Evolutionary conservation across 2,888 invertebrate genomes (phyloP).

Genomic region (Caenorhabditis macrosperma): DNA sequence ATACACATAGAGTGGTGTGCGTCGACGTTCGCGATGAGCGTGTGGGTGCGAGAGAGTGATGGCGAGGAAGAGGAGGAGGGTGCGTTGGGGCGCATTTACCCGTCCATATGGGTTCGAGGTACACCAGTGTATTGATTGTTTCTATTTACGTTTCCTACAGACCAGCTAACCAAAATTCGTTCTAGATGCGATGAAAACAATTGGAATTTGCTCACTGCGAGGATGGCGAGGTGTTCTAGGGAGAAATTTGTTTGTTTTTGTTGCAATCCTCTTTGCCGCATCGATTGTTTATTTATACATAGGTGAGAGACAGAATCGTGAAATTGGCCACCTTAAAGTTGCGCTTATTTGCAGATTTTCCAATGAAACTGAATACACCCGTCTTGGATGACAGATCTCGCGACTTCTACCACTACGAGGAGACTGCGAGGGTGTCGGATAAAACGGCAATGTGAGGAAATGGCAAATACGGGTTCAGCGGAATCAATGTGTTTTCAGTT

Average conservation of each 20-base stretch:
- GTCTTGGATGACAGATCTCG: not conserved
- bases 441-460: not conserved
- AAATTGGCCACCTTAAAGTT: conserved; percentile 15
- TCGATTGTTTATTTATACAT: conserved; percentile 64
- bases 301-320: conserved; percentile 52
- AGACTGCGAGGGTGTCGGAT: not conserved
- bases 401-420: conserved; percentile 26
- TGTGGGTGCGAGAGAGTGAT: not conserved
- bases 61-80: not conserved
- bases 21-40: conserved; percentile 43
- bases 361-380: conserved; percentile 19
- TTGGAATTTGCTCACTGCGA: conserved; percentile 50
- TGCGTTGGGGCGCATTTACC: conserved; percentile 41
- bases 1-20: conserved; percentile 46
- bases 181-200: conserved; percentile 59
- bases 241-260: conserved; percentile 59
- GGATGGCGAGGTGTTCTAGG: conserved; percentile 56
- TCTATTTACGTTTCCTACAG: conserved; percentile 6
- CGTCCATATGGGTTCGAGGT: not conserved
- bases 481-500: conserved; percentile 57
- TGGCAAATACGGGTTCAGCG: no score
- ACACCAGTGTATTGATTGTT: conserved; percentile 25
- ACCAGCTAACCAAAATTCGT: conserved; percentile 3
- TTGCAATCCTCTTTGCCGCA: conserved; percentile 56
- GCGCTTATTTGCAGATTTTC: conserved; percentile 36